These are phyloP conservation scores for Pteromalus puparum DNA, from an alignment of 1,140 invertebrate genomes.

Conservation along the genomic window DNA sequence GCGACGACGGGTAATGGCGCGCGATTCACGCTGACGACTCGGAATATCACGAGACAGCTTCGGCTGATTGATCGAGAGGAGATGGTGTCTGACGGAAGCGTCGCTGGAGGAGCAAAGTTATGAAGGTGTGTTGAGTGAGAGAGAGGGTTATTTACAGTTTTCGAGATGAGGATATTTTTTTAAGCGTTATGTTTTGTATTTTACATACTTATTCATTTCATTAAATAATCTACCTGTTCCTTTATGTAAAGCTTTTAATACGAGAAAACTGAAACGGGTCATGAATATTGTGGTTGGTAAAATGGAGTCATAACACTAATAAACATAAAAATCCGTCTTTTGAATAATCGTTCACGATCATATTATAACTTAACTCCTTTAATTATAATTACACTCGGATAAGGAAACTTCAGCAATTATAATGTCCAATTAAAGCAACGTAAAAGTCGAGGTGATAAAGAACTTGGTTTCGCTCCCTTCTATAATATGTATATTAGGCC, in stretches of 20 bases:
- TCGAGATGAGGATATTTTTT: no score
- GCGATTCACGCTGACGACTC: background rate
- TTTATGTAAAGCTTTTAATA: no score
- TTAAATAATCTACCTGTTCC: no score
- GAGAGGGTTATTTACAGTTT: no score
- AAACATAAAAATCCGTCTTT: background rate
- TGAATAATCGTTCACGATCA: background rate
- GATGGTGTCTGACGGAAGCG: background rate
- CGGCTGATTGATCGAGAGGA: background rate
- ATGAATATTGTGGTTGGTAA: background rate
- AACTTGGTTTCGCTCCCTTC: background rate
- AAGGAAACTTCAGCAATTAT: background rate
- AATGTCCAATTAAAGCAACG: background rate
- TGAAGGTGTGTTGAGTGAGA: background rate
- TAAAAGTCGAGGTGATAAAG: background rate
- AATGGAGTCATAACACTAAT: background rate
- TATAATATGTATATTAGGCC: constrained; percentile 10
- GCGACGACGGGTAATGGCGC: background rate
- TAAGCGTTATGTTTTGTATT: no score
- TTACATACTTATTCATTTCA: no score
- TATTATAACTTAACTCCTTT: background rate
- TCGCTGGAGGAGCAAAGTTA: background rate
- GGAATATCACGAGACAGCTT: background rate
- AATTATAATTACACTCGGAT: background rate
- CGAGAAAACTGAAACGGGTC: background rate